Base-by-base conservation (phyloP, 2,113 vertebrate species). In the Pipra filicauda region DNA sequence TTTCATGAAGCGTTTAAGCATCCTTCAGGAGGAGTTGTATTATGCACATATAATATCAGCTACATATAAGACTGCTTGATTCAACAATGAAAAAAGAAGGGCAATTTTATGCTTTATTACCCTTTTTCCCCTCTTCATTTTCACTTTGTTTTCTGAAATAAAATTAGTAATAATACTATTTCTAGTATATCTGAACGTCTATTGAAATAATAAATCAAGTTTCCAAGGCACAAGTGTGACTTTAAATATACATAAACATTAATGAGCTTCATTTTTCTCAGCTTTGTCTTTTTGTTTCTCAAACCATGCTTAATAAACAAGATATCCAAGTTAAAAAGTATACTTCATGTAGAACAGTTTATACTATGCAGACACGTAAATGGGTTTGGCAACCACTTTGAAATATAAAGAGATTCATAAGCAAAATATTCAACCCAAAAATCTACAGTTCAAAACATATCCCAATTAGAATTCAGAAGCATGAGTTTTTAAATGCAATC, bases 401-500 rank as follows among this genome's bases (percentile, higher is more conserved):
- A 97, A 91, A 97, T 70, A 95, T 85, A 96, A 88, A 94, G 82
- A 97, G 76, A 96, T 95, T 96, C 71, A 94, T 97, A 97, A 98
- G 92, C 31, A n/a, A 97, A 98, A 98, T 96, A 94, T 93, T 97
- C 82, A 90, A 89, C 75, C 35, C 48, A 91, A 95, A 84, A 96
- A 91, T 93, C 70, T 70, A 55, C 62, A 96, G 95, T 96, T 97
- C 96, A 96, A 93, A 97, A 96, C 76, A 89, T 26, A 94, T 11
- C 44, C 44, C 80, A 96, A 96, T 98, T 96, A 97, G 96, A 96
- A 98, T 98, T 96, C 96, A 96, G 96, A 89, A 97, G 95, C 83
- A 97, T 96, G 95, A 96, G 92, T 91, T 98, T 97, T 97, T 97
- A 98, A 98, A 98, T 83, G 92, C 81, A 98, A 89, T 98, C 97